Evolutionary conservation across 2,797 vertebrate genomes (phyloP).

Genomic region (Acanthurus tractus): DNA sequence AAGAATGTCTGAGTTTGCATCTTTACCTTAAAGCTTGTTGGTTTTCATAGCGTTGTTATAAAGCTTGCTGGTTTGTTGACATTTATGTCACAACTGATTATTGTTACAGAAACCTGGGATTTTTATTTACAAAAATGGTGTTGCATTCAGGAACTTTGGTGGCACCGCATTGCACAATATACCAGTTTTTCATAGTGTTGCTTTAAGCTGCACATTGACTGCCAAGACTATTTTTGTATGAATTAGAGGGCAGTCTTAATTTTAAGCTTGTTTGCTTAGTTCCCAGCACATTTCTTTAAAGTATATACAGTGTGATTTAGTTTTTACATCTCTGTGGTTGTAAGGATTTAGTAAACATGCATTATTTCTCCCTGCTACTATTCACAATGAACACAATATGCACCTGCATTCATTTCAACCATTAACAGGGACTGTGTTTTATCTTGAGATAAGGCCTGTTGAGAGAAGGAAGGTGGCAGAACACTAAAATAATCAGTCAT

Average conservation of each 20-base stretch:
- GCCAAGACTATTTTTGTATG: slow-evolving; percentile 20
- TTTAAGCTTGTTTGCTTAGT: slow-evolving; percentile 29
- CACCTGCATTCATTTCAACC: slow-evolving; percentile 68
- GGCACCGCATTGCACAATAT: no score
- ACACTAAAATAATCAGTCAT: slow-evolving; percentile 73
- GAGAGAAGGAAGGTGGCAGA: slow-evolving; percentile 72
- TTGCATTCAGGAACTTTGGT: no score
- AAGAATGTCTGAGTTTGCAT: no score
- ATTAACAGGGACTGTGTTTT: slow-evolving; percentile 58
- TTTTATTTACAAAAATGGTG: no score
- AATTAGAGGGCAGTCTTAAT: slow-evolving; percentile 29
- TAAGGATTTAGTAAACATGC: slow-evolving; percentile 57
- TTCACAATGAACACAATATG: slow-evolving; percentile 47
- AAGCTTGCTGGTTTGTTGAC: no score
- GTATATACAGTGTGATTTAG: slow-evolving; percentile 11
- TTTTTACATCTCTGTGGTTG: slow-evolving; percentile 27
- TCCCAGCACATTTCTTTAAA: slow-evolving; percentile 35
- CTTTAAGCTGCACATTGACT: slow-evolving; percentile 21
- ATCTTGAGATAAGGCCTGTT: slow-evolving; percentile 69
- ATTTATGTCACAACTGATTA: no score
- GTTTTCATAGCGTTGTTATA: no score
- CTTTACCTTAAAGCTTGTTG: no score
- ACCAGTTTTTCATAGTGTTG: no score
- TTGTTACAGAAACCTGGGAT: no score
- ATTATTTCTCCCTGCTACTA: slow-evolving; percentile 4